A percentile compares a stretch with the other conserved stretches of the same genome.
phyloP scores from a whole-genome alignment of 2,113 vertebrate species.

The Leptobrachium leishanense region DNA sequence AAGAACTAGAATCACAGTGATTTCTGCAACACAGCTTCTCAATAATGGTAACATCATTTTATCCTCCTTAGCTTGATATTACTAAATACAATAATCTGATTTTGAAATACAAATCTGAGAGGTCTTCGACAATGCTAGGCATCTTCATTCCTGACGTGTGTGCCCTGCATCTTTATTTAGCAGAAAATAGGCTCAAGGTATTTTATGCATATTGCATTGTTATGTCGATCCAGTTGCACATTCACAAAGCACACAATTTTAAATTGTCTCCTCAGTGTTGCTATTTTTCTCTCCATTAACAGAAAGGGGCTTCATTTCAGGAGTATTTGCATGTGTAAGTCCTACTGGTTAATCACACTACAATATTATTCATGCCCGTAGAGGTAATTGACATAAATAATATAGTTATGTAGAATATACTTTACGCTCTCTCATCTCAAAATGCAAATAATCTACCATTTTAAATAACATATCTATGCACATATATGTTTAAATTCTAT shows the following conservation, averaged over 20 bases:
- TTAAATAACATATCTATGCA: too few relatives aligned
- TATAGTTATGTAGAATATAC: not conserved
- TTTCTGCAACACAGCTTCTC: constrained; percentile 7
- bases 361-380: not conserved
- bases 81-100: constrained; percentile 13
- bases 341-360: not conserved
- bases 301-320: not conserved
- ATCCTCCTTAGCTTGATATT: not conserved
- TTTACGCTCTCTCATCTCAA: too few relatives aligned
- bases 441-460: too few relatives aligned
- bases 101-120: not conserved
- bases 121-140: not conserved
- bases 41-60: constrained; percentile 4
- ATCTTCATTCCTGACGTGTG: not conserved
- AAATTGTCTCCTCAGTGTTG: not conserved
- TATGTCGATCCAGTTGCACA: not conserved
- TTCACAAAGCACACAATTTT: not conserved
- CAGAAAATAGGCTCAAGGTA: not conserved
- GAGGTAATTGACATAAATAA: not conserved
- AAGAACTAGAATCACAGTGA: not conserved
- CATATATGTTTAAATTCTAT: too few relatives aligned
- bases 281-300: not conserved
- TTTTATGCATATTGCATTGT: not conserved
- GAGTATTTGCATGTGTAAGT: not conserved
- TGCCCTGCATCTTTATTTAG: not conserved